phyloP scores from a whole-genome alignment of 2,797 vertebrate genomes.

The Morelia viridis region DNA sequence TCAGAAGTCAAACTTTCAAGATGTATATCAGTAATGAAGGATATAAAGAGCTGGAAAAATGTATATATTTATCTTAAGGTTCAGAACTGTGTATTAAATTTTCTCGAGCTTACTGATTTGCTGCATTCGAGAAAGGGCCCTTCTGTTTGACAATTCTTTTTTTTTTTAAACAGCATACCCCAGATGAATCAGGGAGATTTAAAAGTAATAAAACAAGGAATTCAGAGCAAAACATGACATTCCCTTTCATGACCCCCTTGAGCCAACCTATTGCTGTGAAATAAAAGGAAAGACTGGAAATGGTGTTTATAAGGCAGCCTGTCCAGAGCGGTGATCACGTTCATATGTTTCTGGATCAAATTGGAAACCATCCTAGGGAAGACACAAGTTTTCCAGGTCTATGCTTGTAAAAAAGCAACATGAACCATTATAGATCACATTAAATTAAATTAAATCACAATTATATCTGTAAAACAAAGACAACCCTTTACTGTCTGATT shows the following conservation, averaged over 20 bases:
- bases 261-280: background rate
- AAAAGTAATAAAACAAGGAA: conserved; percentile 18
- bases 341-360: background rate
- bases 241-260: background rate
- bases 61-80: conserved; percentile 30
- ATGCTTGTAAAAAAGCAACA: background rate
- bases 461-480: background rate
- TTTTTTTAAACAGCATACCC: background rate
- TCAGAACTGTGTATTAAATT: conserved; percentile 29
- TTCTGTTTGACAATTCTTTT: conserved; percentile 15
- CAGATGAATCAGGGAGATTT: conserved; percentile 19
- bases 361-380: background rate
- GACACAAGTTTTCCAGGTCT: background rate
- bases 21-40: conserved; percentile 22
- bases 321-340: background rate
- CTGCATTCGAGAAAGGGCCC: conserved; percentile 2
- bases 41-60: conserved; percentile 25
- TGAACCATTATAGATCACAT: background rate
- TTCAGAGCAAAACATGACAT: background rate
- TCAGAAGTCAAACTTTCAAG: conserved; percentile 26
- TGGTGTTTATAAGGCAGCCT: background rate
- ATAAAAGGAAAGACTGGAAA: background rate
- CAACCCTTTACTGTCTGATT: background rate
- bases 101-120: background rate
- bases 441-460: background rate